phyloP scores from a whole-genome alignment of 2,113 vertebrate species.

The Lipotes vexillifer region DNA sequence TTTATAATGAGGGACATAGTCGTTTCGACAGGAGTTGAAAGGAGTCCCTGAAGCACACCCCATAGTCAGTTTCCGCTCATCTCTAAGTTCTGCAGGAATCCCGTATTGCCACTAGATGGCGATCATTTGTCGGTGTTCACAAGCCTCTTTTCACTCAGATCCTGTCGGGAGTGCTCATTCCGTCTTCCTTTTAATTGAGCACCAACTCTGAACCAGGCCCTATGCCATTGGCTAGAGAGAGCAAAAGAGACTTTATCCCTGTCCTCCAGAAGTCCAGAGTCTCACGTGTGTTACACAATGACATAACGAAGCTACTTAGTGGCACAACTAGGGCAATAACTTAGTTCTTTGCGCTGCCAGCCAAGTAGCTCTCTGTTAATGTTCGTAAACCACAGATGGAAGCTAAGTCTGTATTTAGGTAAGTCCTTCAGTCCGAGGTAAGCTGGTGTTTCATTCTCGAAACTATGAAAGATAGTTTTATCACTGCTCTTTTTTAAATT shows the following conservation, averaged over 20 bases:
- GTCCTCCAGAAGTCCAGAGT: neutral
- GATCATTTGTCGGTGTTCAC: neutral
- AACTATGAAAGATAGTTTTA: neutral
- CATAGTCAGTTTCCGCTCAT: neutral
- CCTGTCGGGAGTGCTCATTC: neutral
- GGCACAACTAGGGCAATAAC: neutral
- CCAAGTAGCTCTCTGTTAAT: neutral
- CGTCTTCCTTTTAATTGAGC: neutral
- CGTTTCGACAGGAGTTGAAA: neutral
- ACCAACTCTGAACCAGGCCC: neutral
- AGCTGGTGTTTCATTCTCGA: neutral
- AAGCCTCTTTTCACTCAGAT: neutral
- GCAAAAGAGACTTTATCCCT: neutral
- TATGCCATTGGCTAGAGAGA: neutral
- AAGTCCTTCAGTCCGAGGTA: neutral
- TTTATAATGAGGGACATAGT: neutral
- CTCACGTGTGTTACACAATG: neutral
- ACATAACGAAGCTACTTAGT: neutral
- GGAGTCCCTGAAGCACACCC: neutral
- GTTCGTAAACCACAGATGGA: neutral
- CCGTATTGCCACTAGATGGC: slow-evolving; percentile 29
- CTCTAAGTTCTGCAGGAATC: neutral
- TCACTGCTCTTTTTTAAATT: neutral
- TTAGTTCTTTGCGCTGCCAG: neutral
- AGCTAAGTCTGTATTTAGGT: neutral